Percentiles rank a stretch among this genome's conserved stretches.
Conservation (phyloP, 2,888 invertebrate species). For the Leptopilina syphax region DNA sequence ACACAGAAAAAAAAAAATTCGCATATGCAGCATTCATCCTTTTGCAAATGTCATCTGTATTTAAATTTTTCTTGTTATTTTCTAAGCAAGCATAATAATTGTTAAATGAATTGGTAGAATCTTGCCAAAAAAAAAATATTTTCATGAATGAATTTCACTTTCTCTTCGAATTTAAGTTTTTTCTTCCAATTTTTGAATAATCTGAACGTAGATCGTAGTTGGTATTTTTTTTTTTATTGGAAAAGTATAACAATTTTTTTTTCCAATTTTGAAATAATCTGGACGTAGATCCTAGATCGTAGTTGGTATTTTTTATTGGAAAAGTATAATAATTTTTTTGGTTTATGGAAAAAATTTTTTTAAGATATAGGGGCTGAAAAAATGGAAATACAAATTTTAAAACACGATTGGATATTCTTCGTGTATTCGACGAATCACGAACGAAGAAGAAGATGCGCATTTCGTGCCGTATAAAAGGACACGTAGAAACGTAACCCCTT, state of each 20-base stretch:
- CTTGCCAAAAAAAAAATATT: no score
- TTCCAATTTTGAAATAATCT: no score
- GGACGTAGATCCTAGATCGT: background rate
- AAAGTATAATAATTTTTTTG: no score
- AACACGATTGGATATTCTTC: conserved; percentile 58
- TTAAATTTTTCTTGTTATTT: conserved; percentile 7
- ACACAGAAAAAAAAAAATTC: no score
- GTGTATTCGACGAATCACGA: conserved; percentile 52
- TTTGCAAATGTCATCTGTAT: background rate
- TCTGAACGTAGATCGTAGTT: no score
- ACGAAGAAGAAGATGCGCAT: conserved; percentile 52
- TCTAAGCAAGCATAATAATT: background rate
- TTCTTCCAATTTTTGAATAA: no score
- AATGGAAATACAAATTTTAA: conserved; percentile 48
- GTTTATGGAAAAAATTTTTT: background rate
- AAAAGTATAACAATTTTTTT: no score
- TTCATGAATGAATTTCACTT: no score
- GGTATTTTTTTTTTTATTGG: no score
- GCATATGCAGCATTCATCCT: background rate
- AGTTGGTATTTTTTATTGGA: background rate
- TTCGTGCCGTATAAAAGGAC: conserved; percentile 54
- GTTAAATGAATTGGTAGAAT: no score
- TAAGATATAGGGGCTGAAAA: background rate
- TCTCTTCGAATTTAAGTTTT: no score
- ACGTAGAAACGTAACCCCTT: conserved; percentile 56